These are phyloP conservation scores for Thalpophila matura DNA, from an alignment of 2,888 invertebrate species.

Conservation along the genomic window DNA sequence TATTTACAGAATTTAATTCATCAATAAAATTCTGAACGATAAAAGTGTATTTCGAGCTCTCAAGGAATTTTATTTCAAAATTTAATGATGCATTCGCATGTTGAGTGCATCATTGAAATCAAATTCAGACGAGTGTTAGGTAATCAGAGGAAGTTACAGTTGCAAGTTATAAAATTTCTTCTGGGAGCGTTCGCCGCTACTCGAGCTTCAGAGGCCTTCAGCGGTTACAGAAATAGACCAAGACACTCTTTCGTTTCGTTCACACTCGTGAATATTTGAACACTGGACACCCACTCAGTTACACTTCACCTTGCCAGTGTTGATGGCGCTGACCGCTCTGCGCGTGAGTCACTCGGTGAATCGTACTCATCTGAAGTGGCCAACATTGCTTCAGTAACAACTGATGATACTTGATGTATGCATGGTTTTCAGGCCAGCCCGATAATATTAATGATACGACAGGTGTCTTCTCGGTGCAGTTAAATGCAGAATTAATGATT, in stretches of 20 bases:
- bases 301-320: constrained; percentile 87
- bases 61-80: constrained; percentile 34
- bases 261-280: constrained; percentile 87
- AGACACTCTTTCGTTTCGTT: constrained; percentile 83
- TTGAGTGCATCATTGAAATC: constrained; percentile 51
- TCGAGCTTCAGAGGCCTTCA: constrained; percentile 84
- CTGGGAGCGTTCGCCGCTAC: constrained; percentile 70
- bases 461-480: constrained; percentile 20
- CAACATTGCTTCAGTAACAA: constrained; percentile 57
- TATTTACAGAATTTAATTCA: constrained; percentile 37
- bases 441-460: constrained; percentile 44
- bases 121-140: constrained; percentile 71
- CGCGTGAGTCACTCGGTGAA: constrained; percentile 78
- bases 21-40: constrained; percentile 26
- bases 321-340: constrained; percentile 87
- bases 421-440: constrained; percentile 62
- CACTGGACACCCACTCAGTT: constrained; percentile 87
- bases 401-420: constrained; percentile 67
- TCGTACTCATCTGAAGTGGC: constrained; percentile 61
- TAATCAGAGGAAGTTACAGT: constrained; percentile 80
- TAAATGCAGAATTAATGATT: constrained; percentile 1
- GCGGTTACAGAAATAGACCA: constrained; percentile 85
- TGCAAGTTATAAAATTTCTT: constrained; percentile 81
- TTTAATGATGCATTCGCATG: no score
- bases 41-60: constrained; percentile 42